Conservation (phyloP, 2,113 vertebrate genomes). For the Protomyctophum bolini region DNA sequence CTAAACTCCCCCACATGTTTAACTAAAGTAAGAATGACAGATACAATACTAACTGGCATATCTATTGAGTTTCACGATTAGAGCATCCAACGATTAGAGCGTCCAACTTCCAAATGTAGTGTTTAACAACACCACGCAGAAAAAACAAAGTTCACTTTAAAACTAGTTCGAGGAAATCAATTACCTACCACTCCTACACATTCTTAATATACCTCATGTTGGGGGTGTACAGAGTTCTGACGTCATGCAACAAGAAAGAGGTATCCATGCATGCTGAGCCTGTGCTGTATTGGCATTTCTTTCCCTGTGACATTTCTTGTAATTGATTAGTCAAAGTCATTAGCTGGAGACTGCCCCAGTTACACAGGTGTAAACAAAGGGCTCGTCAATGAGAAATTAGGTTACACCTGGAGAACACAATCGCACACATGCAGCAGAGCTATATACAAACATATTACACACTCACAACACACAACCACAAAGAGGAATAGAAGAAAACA, state of each 20-base stretch:
- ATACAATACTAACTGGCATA: no score
- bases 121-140: no score
- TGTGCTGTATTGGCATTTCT: constrained; percentile 34
- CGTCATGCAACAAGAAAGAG: constrained; percentile 6
- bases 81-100: no score
- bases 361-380: constrained; percentile 72
- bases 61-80: no score
- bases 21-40: no score
- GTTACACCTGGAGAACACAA: constrained; percentile 70
- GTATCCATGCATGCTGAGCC: constrained; percentile 6
- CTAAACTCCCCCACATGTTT: no score
- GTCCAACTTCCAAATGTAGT: no score
- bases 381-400: constrained; percentile 65
- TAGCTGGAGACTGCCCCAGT: constrained; percentile 56
- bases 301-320: constrained; percentile 46
- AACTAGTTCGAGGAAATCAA: background rate
- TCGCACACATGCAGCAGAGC: constrained; percentile 13
- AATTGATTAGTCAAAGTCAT: constrained; percentile 71
- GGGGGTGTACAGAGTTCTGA: background rate
- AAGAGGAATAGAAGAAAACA: constrained; percentile 6
- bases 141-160: no score
- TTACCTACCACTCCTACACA: background rate
- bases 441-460: constrained; percentile 1
- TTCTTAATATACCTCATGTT: background rate
- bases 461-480: background rate